phyloP scores from a whole-genome alignment of 2,888 invertebrate species.

The Ditula angustiorana region DNA sequence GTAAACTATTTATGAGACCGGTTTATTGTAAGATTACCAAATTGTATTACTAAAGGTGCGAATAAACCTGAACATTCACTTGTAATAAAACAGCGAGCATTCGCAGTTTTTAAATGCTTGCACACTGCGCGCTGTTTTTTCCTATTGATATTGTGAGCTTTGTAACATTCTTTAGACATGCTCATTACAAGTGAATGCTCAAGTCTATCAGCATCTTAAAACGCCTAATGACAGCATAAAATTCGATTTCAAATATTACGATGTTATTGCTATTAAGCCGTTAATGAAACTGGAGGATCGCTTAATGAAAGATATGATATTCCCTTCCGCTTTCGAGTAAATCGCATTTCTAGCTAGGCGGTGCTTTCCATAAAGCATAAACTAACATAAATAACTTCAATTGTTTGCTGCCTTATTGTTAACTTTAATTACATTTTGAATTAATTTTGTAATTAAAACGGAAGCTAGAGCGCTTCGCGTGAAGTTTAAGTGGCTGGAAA shows the following conservation, averaged over 20 bases:
- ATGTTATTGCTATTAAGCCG: not conserved
- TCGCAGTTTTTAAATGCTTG: too few species aligned
- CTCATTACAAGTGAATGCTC: too few species aligned
- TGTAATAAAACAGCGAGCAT: too few species aligned
- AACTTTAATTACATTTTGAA: conserved; percentile 87
- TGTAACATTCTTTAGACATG: too few species aligned
- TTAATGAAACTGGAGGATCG: not conserved
- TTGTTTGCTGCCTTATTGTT: conserved; percentile 86
- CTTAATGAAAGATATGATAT: conserved; percentile 24
- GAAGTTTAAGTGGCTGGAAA: conserved; percentile 86
- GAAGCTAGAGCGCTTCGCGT: conserved; percentile 86
- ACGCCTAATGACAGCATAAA: not conserved
- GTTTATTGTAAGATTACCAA: not conserved
- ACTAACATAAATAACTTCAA: conserved; percentile 87
- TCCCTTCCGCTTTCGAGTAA: conserved; percentile 52
- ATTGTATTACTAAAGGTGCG: not conserved
- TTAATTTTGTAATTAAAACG: conserved; percentile 87
- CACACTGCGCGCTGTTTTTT: too few species aligned
- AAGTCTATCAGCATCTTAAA: too few species aligned
- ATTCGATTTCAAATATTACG: not conserved
- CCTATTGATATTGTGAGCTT: too few species aligned
- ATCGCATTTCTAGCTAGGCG: conserved; percentile 67
- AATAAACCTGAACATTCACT: too few species aligned
- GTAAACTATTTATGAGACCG: not conserved
- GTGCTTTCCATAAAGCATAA: conserved; percentile 80